Conservation (phyloP, 2,888 invertebrate species). For the Drosophila silvestris region DNA sequence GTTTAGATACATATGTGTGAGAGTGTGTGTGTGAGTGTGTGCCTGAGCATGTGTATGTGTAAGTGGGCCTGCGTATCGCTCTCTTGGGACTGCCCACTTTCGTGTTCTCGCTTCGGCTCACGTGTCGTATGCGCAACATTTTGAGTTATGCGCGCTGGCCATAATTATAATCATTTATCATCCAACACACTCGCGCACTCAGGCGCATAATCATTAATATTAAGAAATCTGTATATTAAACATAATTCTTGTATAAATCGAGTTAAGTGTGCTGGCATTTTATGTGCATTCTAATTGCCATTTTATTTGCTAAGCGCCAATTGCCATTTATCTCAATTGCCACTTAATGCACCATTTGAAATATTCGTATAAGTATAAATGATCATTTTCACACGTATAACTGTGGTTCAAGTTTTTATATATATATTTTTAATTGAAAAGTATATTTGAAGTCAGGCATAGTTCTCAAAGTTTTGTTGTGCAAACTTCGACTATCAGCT, state of each 20-base stretch:
- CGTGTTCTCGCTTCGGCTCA: conserved; percentile 38
- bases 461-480: neutral
- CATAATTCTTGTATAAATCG: conserved; percentile 30
- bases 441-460: conserved; percentile 8
- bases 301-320: conserved; percentile 36
- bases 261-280: conserved; percentile 42
- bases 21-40: conserved; percentile 14
- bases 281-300: conserved; percentile 63
- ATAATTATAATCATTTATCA: conserved; percentile 64
- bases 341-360: conserved; percentile 20
- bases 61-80: conserved; percentile 25
- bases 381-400: conserved; percentile 35
- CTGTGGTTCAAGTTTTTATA: conserved; percentile 1
- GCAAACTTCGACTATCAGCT: neutral
- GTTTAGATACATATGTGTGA: conserved; percentile 64
- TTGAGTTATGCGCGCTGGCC: conserved; percentile 39
- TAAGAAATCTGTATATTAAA: conserved; percentile 53
- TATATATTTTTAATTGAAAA: neutral
- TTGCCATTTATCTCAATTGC: conserved; percentile 42
- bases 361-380: conserved; percentile 23
- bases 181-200: conserved; percentile 8
- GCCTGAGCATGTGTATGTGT: conserved; percentile 25
- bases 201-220: conserved; percentile 41
- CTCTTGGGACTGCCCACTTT: conserved; percentile 82
- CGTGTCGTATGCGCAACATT: conserved; percentile 72